Base-by-base conservation (phyloP, 2,888 invertebrate species). In the Bruchidius siliquastri region DNA sequence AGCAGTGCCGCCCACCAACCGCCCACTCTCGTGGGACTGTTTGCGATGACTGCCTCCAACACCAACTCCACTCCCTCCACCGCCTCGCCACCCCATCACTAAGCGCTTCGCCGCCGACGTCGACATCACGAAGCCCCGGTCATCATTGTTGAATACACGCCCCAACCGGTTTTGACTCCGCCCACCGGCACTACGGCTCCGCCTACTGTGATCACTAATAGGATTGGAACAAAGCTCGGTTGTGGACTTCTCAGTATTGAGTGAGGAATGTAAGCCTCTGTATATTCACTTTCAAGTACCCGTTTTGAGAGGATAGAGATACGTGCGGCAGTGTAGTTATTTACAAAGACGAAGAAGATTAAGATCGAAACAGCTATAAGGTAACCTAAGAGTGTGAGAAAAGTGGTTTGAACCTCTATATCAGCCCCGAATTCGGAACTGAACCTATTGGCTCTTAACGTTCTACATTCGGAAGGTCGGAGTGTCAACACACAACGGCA, bases 41-140 rank as follows among this genome's bases (percentile, higher is more conserved):
- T 89, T 90, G 80, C 90, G 88, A 49, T 49, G 49, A 49, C 49
- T 13, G 49, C 49, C 49, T 13, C 49, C 49, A 13, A 49, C 49
- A 13, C 18, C 18, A 13, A 2, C 26, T 26, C 49, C 18, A 13
- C 49, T n/a, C n/a, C n/a, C n/a, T n/a, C n/a, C 49, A 8, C 49
- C 49, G 84, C 90, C 89, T 84, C 90, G 87, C 87, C 90, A 87
- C 85, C 89, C 89, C 85, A 90, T 86, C 82, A 90, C 89, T 86
- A 90, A 88, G 87, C 90, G 87, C 88, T 90, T 90, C 86, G 90
- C 90, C 85, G 90, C 90, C 85, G 90, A 90, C 85, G 90, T 90
- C 85, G 90, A 90, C 90, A 90, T 90, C 86, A 88, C 84, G 83
- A 83, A 83, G 84, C 83, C 78, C 79, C 8, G 49, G 49, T 49